phyloP scores from a whole-genome alignment of 2,797 vertebrate genomes.

The Meriones psammophilus region DNA sequence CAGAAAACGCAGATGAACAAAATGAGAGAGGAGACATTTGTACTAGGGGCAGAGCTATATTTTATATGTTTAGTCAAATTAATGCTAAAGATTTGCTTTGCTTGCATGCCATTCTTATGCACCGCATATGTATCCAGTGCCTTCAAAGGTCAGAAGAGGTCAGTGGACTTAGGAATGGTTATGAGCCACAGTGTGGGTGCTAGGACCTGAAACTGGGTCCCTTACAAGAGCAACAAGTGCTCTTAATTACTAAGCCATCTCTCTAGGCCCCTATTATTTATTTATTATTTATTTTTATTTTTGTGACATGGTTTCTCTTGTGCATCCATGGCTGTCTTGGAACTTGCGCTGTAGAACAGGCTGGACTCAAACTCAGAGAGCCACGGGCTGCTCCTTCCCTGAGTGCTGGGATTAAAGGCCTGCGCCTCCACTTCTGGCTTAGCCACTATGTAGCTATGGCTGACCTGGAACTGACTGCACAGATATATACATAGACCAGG shows the following conservation, averaged over 20 bases:
- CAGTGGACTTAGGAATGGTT: not conserved
- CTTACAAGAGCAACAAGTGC: not conserved
- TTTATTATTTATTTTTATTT: not conserved
- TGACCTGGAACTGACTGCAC: too few relatives aligned
- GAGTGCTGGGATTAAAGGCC: not conserved
- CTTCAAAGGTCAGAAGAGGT: not conserved
- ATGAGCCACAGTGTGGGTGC: not conserved
- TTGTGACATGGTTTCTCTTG: not conserved
- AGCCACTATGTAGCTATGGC: not conserved
- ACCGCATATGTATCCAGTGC: not conserved
- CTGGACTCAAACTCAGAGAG: not conserved
- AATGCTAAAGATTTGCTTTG: not conserved
- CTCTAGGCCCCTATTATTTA: too few relatives aligned
- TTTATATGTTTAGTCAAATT: not conserved
- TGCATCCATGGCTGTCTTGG: not conserved
- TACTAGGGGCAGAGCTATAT: not conserved
- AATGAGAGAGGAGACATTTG: not conserved
- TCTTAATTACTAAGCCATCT: not conserved
- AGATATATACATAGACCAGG: not conserved
- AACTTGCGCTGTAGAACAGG: not conserved
- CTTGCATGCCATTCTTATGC: too few relatives aligned
- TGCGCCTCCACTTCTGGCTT: too few relatives aligned
- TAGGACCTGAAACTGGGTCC: not conserved
- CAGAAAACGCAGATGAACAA: slow-evolving; percentile 15
- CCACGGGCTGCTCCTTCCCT: not conserved